phyloP scores from a whole-genome alignment of 2,888 invertebrate genomes.

The Biston betularia region DNA sequence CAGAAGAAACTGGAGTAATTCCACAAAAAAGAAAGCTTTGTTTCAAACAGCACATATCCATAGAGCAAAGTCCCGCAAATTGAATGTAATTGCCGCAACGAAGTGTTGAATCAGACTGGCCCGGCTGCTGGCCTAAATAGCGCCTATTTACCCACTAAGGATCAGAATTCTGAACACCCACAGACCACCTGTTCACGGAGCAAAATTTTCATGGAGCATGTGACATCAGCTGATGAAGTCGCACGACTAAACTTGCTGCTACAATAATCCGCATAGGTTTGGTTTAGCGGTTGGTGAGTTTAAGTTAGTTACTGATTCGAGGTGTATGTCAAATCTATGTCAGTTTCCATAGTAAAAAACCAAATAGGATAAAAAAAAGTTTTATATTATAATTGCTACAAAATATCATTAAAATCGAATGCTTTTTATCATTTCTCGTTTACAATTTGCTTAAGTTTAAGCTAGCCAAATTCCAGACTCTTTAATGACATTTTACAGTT shows the following conservation, averaged over 20 bases:
- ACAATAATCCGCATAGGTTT: constrained; percentile 26
- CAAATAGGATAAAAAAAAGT: constrained; percentile 43
- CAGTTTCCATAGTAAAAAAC: constrained; percentile 15
- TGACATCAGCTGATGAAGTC: constrained; percentile 65
- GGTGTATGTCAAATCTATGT: no score
- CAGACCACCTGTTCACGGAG: constrained; percentile 77
- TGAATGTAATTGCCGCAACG: constrained; percentile 84
- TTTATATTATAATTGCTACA: constrained; percentile 29
- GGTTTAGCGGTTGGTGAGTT: no score
- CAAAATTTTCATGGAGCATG: constrained; percentile 57
- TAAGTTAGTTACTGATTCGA: no score
- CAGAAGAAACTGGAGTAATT: constrained; percentile 62
- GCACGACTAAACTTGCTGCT: constrained; percentile 47
- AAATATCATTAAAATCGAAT: background rate
- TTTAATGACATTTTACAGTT: no score
- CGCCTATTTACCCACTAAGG: constrained; percentile 81
- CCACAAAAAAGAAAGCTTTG: constrained; percentile 73
- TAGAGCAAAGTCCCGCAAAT: constrained; percentile 75
- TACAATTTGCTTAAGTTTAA: no score
- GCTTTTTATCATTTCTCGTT: no score
- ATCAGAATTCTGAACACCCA: constrained; percentile 73
- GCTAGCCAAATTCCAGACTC: no score
- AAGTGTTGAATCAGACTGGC: constrained; percentile 83
- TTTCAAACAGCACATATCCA: constrained; percentile 71
- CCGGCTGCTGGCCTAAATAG: constrained; percentile 77